Conservation (phyloP, 2,888 invertebrate species). For the Hirtodrosophila histrioides region DNA sequence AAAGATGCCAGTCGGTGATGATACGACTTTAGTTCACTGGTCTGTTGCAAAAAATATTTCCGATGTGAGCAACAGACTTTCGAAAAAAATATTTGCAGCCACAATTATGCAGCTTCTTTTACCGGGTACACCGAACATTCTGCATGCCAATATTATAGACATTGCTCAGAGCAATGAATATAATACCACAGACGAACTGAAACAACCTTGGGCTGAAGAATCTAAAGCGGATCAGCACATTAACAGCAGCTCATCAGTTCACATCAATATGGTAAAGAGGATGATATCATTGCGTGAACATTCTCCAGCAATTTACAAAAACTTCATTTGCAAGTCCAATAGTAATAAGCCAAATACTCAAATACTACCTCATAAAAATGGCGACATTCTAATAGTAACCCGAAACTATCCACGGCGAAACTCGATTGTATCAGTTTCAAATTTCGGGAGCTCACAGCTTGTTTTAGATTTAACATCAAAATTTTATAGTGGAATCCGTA, state of each 20-base stretch:
- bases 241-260: conserved; percentile 86
- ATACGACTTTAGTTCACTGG: conserved; percentile 92
- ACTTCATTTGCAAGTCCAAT: conserved; percentile 88
- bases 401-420: conserved; percentile 92
- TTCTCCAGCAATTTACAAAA: conserved; percentile 90
- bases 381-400: conserved; percentile 89
- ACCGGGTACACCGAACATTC: conserved; percentile 93
- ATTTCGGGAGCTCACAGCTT: conserved; percentile 87
- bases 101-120: conserved; percentile 91
- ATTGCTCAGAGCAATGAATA: conserved; percentile 87
- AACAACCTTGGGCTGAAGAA: conserved; percentile 87
- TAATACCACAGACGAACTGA: conserved; percentile 87
- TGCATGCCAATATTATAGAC: conserved; percentile 96
- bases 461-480: conserved; percentile 90
- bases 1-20: conserved; percentile 86
- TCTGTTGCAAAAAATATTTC: conserved; percentile 88
- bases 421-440: conserved; percentile 90
- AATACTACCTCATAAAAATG: conserved; percentile 86
- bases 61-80: conserved; percentile 61
- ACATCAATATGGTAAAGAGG: conserved; percentile 86
- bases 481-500: conserved; percentile 88
- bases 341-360: conserved; percentile 88
- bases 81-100: conserved; percentile 89
- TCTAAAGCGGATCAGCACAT: conserved; percentile 84
- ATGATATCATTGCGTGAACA: conserved; percentile 87